Conservation (phyloP, 2,797 vertebrate species). For the Argya squamiceps region DNA sequence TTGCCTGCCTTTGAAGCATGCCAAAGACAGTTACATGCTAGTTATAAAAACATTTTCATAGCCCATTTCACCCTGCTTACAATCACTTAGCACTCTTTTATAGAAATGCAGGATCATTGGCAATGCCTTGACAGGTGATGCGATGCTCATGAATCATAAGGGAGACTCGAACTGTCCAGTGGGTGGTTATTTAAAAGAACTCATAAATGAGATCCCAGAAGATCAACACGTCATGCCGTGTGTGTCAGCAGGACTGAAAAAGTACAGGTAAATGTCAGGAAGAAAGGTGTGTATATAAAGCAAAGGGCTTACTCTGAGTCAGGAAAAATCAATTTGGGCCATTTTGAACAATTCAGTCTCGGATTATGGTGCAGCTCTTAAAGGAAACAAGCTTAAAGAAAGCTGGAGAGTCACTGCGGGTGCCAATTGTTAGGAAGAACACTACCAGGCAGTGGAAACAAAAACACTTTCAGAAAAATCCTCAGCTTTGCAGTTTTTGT, state of each 20-base stretch:
- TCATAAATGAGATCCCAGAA: background rate
- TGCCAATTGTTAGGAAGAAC: background rate
- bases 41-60: constrained; percentile 53
- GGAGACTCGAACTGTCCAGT: background rate
- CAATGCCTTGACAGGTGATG: constrained; percentile 13
- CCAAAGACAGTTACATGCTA: background rate
- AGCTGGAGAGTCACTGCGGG: background rate
- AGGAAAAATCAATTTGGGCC: background rate
- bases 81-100: background rate
- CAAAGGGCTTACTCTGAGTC: background rate
- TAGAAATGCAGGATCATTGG: background rate
- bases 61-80: constrained; percentile 23
- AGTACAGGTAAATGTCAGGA: background rate
- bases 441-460: background rate
- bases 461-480: background rate
- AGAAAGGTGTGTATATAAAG: background rate
- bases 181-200: background rate
- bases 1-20: background rate
- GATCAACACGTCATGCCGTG: background rate
- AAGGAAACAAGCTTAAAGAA: background rate
- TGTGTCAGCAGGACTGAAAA: background rate
- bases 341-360: background rate
- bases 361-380: background rate
- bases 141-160: background rate
- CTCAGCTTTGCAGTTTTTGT: background rate